Evolutionary conservation across 2,113 vertebrate species (phyloP), one percentile per base, ranked within the genome.

Genomic region (Rhinichthys klamathensis): DNA sequence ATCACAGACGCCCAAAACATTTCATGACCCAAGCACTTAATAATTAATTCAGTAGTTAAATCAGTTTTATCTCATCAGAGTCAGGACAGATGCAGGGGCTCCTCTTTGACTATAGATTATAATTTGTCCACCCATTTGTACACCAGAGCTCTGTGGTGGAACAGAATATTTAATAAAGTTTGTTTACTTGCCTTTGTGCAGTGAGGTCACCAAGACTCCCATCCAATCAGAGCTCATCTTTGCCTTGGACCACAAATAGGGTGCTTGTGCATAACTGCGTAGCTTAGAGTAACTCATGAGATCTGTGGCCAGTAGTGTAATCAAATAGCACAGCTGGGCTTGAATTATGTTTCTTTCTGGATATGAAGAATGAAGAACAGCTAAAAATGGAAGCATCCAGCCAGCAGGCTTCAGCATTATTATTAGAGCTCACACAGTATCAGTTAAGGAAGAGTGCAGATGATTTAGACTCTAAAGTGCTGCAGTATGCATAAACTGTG

Each of bases 311-410:
- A 27, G 78, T 49, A 18, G 13, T 49, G 61, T 67, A 67, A 51
- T 81, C 60, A 51, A 67, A 65, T 81, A 51, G 11, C 44, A 30
- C 61, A 51, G 41, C 61, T 81, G 25, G 25, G 25, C 49, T 51
- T 49, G 61, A 81, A 51, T 51, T 81, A 15, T 67, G 4, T 82
- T 32, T 80, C 35, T 63, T 67, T 72, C 23, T 83, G 65, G 21
- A 73, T 25, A 58, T n/a, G 15, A 38, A 56, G 32, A 41, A 41
- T 25, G 23, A 56, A 49, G 32, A 83, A 41, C 4, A 4, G 21
- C 32, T 83, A n/a, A 38, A 72, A 72, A 73, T 72, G 41, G 61
- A 51, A 51, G 63, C 63, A 82, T 69, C 79, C 12, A 80, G 38
- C 58, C 58, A 54, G 18, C 32, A 32, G 80, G 32, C 49, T 41